Evolutionary conservation across 2,113 vertebrate species (phyloP), one percentile per base, ranked within the genome.

Genomic region (Scomber scombrus): DNA sequence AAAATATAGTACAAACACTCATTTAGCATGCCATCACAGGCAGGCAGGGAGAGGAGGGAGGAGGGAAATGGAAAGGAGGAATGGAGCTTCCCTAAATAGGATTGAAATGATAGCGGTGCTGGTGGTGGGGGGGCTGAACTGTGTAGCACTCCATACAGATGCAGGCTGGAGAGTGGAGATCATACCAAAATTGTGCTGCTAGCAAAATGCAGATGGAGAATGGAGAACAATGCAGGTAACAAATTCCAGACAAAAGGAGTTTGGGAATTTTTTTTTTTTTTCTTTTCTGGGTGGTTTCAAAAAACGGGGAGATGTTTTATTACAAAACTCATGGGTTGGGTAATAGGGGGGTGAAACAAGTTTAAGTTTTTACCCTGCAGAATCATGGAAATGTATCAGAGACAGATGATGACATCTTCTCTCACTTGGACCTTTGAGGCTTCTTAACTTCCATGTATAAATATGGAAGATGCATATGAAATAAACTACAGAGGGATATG

Each of bases 131-230:
- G 46, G n/a, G 16, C 11, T 51, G 64, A 16, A 12, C 43, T 51
- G 11, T 26, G 52, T 54, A 34, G 40, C 3, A 8, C 62, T 61
- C 29, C 21, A 54, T 50, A 75, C 6, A 70, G 50, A 52, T 46
- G 31, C 52, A 51, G 68, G 50, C 6, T 50, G 62, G 34, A 58
- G 55, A 72, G 62, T 51, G 9, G 76, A 83, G 71, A 84, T 71
- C 69, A 62, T 50, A 72, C 64, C 62, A 75, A 81, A 89, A 61
- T 51, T 72, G 80, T 88, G 60, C 65, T 79, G 71, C 88, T 88
- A 81, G 88, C 85, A 87, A 81, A 90, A 93, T 91, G 85, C 85
- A 82, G 90, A 92, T 93, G 58, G 51, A 23, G 26, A 63, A 62
- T 56, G 34, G 29, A 54, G 56, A 29, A 55, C 45, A 61, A 45